Evolutionary conservation across 2,113 vertebrate species (phyloP), one percentile per base, ranked within the genome.

Genomic region (Poeciliopsis occidentalis): DNA sequence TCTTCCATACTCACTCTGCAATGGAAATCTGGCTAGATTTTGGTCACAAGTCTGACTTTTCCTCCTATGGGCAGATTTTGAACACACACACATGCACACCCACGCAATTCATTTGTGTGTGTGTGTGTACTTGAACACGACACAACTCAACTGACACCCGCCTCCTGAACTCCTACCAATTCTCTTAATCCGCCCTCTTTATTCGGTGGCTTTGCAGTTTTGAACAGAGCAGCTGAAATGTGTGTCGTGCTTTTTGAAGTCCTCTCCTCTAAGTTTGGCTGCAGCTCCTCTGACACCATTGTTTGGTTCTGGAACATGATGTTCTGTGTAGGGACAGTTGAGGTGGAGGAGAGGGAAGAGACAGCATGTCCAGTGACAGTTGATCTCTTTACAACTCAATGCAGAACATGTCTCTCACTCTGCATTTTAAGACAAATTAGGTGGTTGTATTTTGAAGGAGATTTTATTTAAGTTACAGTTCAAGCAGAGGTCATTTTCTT

Each of bases 161-260:
- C 30, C 26, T 26, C 26, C 78, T 73, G 54, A 78, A 79, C 64
- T 80, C 44, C 68, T 26, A 19, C 69, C 37, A 19, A 64, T 26
- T 65, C 75, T 64, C 82, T 39, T 86, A 88, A 91, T 90, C 91
- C 73, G 6, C 30, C 69, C 81, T 78, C 75, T 90, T 90, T 73
- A 78, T 30, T 67, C 15, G 2, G 51, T 11, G 67, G 81, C 77
- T 88, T 89, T 75, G 79, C 30, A 34, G 71, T 69, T 69, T 82
- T 60, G 34, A 54, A 29, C 32, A 47, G 65, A 69, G 41, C 4
- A 71, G 41, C 12, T 37, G 61, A 71, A 63, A 76, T 51, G 66
- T 64, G 57, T 34, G 69, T 62, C 73, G 67, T 73, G 34, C 29
- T n/a, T 71, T 69, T 39, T 67, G 44, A 60, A 31, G 68, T 74